These are phyloP conservation scores for Nasonia oneida DNA, from an alignment of 2,888 invertebrate genomes.

Conservation along the genomic window DNA sequence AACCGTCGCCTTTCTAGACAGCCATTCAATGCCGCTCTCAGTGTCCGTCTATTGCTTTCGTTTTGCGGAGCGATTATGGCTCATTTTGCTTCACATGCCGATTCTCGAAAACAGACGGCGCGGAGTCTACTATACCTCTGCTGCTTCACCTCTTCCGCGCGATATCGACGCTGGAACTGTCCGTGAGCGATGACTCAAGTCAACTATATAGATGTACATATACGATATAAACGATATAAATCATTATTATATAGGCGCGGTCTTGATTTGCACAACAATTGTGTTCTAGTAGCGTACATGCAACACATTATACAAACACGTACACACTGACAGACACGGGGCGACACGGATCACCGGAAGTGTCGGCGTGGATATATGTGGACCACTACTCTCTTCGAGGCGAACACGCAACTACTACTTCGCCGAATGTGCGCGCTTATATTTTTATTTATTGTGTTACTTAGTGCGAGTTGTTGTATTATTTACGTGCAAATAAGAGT, in stretches of 20 bases:
- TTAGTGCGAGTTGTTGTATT: conserved; percentile 53
- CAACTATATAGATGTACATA: not conserved
- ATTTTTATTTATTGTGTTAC: conserved; percentile 61
- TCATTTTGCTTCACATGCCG: conserved; percentile 6
- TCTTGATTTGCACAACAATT: not conserved
- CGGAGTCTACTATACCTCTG: not conserved
- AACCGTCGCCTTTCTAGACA: not conserved
- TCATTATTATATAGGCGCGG: not conserved
- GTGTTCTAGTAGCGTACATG: not conserved
- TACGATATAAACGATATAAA: not conserved
- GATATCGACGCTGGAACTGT: too few relatives aligned
- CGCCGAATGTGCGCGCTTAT: conserved; percentile 3
- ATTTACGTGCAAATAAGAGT: conserved; percentile 52
- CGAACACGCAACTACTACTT: not conserved
- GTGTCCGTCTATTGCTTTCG: not conserved
- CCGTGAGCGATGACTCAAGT: not conserved
- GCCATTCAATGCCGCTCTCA: not conserved
- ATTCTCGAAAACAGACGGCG: not conserved
- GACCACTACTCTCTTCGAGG: conserved; percentile 31
- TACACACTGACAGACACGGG: not conserved
- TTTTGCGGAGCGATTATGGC: not conserved
- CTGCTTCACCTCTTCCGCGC: not conserved
- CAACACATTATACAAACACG: not conserved
- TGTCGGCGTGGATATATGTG: not conserved
- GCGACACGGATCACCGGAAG: not conserved